Base-by-base conservation (phyloP, 2,888 invertebrate species). In the Ophion ellenae region DNA sequence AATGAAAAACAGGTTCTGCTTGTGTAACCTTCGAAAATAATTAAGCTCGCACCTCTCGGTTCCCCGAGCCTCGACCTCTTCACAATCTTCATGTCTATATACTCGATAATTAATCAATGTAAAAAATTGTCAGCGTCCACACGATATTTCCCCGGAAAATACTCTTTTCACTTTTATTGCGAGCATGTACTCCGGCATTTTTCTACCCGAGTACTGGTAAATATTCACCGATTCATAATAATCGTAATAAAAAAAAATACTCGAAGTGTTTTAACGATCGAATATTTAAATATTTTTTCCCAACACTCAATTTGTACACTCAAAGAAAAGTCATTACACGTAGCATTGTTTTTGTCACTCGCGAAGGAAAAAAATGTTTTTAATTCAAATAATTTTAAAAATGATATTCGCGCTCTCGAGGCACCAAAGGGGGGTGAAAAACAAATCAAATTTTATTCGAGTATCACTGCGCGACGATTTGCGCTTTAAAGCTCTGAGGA, bases 1-100 rank as follows among this genome's bases (percentile, higher is more conserved):
- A 78, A 81, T 77, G 32, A 59, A 73, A 53, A 76, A 76, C 76
- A 28, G 63, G 36, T 66, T 76, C 64, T 32, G 32, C 63, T 75
- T 17, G 47, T 75, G 24, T n/a, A 36, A 76, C 47, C 53, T 17
- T 64, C 17, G 63, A 47, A 64, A 75, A 63, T 61, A 61, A 74
- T 74, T 14, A 40, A 74, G 10, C 40, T 59, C 59, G 61, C 24
- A 74, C 40, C n/a, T 61, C 24, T n/a, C 11, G 40, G n/a, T 53
- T 61, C 9, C 24, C 17, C 20, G 61, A 20, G 61, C 0, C 61
- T 10, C 61, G 61, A 61, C 10, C 61, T 74, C 45, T 28, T 63
- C 63, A 45, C 74, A 17, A 17, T 45, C 63, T 9, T 0, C 14
- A 9, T 20, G 7, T 45, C 28, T 28, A 17, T 40, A n/a, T 24